Evolutionary conservation across 2,888 invertebrate species (phyloP).

Genomic region (Drosophila longiperda): DNA sequence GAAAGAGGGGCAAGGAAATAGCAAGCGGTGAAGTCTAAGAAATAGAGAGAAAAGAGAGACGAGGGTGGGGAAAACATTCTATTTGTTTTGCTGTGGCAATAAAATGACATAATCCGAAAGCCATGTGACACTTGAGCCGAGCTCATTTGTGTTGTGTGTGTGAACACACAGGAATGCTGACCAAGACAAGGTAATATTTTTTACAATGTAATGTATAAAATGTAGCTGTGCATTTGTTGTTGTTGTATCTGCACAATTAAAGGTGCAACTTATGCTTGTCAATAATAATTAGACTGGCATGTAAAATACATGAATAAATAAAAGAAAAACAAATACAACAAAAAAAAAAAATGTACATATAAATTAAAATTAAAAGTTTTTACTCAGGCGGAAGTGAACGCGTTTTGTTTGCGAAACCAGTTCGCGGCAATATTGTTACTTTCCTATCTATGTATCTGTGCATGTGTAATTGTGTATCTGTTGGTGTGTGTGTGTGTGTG

Average conservation of each 20-base stretch:
- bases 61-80: neutral
- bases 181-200: slow-evolving; percentile 12
- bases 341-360: neutral
- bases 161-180: slow-evolving; percentile 62
- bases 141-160: slow-evolving; percentile 40
- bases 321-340: slow-evolving; percentile 2
- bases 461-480: neutral
- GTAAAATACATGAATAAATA: slow-evolving; percentile 20
- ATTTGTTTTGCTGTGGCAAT: slow-evolving; percentile 38
- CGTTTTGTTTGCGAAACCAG: slow-evolving; percentile 70
- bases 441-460: slow-evolving; percentile 52
- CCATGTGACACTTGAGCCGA: slow-evolving; percentile 72
- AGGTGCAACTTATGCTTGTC: slow-evolving; percentile 30
- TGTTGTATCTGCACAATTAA: slow-evolving; percentile 19
- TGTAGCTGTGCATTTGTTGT: neutral
- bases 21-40: neutral
- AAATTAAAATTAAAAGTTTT: slow-evolving; percentile 43
- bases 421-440: slow-evolving; percentile 56
- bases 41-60: neutral
- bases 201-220: slow-evolving; percentile 19
- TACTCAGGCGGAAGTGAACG: slow-evolving; percentile 62
- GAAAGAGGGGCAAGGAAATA: neutral
- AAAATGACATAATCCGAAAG: slow-evolving; percentile 69
- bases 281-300: slow-evolving; percentile 42
- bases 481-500: slow-evolving; percentile 6